phyloP scores from a whole-genome alignment of 1,140 invertebrate species.

The Drosophila lini region DNA sequence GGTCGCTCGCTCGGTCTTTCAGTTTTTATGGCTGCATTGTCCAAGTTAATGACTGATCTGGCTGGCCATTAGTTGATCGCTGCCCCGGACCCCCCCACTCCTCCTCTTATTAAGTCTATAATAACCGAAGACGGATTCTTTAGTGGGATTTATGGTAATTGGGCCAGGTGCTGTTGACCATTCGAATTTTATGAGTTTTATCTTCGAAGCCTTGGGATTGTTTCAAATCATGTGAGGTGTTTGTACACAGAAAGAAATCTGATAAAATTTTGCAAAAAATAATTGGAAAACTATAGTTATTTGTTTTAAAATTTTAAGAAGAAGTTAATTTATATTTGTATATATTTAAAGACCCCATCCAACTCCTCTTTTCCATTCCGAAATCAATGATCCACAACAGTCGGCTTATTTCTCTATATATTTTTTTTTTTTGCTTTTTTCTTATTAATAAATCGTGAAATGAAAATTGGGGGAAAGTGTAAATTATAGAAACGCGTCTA shows the following conservation, averaged over 20 bases:
- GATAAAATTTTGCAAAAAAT: too few relatives aligned
- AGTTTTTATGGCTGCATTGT: conserved; percentile 73
- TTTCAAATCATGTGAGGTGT: conserved; percentile 10
- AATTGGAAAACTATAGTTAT: neutral
- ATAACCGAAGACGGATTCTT: conserved; percentile 30
- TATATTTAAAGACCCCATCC: neutral
- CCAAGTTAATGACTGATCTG: conserved; percentile 65
- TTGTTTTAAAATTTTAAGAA: too few relatives aligned
- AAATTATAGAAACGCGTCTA: conserved; percentile 77
- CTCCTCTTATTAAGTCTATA: neutral
- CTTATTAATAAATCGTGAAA: conserved; percentile 56
- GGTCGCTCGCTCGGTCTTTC: conserved; percentile 56
- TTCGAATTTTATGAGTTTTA: conserved; percentile 11
- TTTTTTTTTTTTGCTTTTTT: conserved; percentile 27
- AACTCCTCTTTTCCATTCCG: neutral
- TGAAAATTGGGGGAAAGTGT: conserved; percentile 74
- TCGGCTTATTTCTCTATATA: conserved; percentile 24
- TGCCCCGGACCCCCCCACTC: neutral
- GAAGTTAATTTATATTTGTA: too few relatives aligned
- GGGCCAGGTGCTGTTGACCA: conserved; percentile 49
- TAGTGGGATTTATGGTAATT: conserved; percentile 42
- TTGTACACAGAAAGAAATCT: neutral
- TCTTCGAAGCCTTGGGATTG: conserved; percentile 8
- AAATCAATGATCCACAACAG: conserved; percentile 29
- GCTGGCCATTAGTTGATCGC: conserved; percentile 53